Conservation (phyloP, 2,888 invertebrate species). For the Melinaea marsaeus region DNA sequence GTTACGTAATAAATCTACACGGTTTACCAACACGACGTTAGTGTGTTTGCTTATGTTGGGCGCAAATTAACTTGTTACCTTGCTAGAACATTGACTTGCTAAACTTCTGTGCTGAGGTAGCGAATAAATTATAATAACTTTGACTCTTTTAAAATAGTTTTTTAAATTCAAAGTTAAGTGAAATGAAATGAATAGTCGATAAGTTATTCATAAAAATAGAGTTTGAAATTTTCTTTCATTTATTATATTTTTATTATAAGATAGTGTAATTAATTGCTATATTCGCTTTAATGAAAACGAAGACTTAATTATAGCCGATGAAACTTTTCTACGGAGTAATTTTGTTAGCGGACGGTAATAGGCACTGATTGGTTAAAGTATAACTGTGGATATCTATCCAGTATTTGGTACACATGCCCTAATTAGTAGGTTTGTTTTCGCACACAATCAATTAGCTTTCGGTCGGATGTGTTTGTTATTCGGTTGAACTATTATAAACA, state of each 20-base stretch:
- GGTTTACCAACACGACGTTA: constrained; percentile 8
- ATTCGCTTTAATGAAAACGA: neutral
- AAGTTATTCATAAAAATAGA: no score
- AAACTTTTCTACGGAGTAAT: neutral
- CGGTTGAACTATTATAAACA: constrained; percentile 10
- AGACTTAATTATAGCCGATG: neutral
- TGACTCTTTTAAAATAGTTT: neutral
- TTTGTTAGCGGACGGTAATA: neutral
- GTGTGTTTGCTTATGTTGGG: constrained; percentile 16
- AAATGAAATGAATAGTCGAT: no score
- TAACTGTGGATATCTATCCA: neutral
- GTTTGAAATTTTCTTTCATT: no score
- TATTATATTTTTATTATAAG: no score
- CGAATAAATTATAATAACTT: constrained; percentile 2
- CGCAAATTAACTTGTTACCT: constrained; percentile 20
- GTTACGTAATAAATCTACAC: constrained; percentile 11
- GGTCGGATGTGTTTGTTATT: constrained; percentile 15
- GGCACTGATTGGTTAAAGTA: neutral
- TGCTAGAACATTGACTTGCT: constrained; percentile 6
- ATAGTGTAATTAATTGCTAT: neutral
- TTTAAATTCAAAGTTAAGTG: no score
- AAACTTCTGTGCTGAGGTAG: constrained; percentile 1
- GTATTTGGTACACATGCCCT: constrained; percentile 15
- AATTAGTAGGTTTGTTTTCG: constrained; percentile 23
- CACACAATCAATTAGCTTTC: constrained; percentile 20